Percentiles rank a stretch among this genome's conserved stretches.
Conservation (phyloP, 2,113 vertebrate genomes). For the Etheostoma cragini region DNA sequence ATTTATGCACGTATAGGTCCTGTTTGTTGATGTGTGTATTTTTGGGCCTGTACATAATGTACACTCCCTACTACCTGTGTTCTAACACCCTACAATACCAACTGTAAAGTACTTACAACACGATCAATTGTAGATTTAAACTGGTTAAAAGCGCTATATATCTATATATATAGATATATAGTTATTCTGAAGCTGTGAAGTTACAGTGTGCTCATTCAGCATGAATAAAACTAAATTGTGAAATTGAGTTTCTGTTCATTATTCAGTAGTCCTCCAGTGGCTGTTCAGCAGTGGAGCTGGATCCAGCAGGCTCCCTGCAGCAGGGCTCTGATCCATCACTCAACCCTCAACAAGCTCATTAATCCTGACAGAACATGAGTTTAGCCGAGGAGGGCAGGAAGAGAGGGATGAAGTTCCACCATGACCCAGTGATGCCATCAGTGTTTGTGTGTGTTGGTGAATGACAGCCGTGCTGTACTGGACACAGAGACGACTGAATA, state of each 20-base stretch:
- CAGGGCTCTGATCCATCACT: constrained; percentile 52
- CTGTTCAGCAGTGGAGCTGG: constrained; percentile 29
- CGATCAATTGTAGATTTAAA: background rate
- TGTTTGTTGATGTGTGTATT: no score
- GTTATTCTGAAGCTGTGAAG: background rate
- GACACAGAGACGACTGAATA: background rate
- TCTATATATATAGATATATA: no score
- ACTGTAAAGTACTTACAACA: background rate
- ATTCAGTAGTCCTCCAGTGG: constrained; percentile 7
- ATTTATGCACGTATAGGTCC: no score
- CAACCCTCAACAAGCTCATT: constrained; percentile 58
- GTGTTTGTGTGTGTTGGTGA: constrained; percentile 8
- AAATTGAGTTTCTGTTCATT: constrained; percentile 9
- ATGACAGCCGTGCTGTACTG: background rate
- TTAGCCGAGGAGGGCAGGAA: constrained; percentile 24
- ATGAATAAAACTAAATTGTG: constrained; percentile 1
- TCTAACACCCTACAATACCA: no score
- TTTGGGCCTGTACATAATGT: no score
- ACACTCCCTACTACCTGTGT: no score
- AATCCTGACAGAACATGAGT: constrained; percentile 61
- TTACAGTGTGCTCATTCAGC: background rate
- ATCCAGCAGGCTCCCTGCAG: constrained; percentile 38
- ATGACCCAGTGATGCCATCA: constrained; percentile 22
- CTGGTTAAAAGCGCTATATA: no score
- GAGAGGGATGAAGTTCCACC: constrained; percentile 13